These are phyloP conservation scores for Ophioninae sp. DNA, from an alignment of 2,888 invertebrate genomes.

Conservation along the genomic window DNA sequence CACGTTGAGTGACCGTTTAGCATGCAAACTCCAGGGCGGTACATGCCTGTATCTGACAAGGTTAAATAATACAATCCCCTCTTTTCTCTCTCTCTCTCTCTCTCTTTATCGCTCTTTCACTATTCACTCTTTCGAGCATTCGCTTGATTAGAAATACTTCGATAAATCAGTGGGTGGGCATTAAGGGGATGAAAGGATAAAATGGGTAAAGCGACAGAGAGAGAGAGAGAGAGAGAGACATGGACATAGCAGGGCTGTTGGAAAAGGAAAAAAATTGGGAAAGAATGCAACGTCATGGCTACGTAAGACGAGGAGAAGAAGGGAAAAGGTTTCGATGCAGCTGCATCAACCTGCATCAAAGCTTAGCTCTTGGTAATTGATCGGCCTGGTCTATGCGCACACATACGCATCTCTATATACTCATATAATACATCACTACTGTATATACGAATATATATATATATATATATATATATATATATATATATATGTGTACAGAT, in stretches of 20 bases:
- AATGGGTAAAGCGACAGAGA: conserved; percentile 27
- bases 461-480: conserved; percentile 41
- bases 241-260: background rate
- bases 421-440: conserved; percentile 28
- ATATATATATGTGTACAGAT: too few relatives aligned
- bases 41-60: conserved; percentile 76
- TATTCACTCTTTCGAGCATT: conserved; percentile 58
- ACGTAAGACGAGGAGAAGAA: conserved; percentile 53
- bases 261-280: conserved; percentile 40
- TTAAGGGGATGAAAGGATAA: conserved; percentile 13
- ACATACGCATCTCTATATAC: conserved; percentile 30
- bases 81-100: conserved; percentile 63
- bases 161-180: conserved; percentile 70
- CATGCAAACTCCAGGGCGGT: conserved; percentile 74
- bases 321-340: conserved; percentile 53
- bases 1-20: conserved; percentile 78
- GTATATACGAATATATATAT: conserved; percentile 28
- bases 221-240: conserved; percentile 3
- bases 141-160: conserved; percentile 76
- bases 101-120: conserved; percentile 46
- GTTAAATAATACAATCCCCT: conserved; percentile 77
- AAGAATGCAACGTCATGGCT: conserved; percentile 51
- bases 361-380: conserved; percentile 66
- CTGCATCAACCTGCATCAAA: conserved; percentile 45
- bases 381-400: conserved; percentile 51